A percentile compares a stretch with the other conserved stretches of the same genome.
These are phyloP conservation scores for Sanderia malayensis DNA, from an alignment of 30 jellyfish, hydroid and myxozoan genomes.

Conservation along the genomic window DNA sequence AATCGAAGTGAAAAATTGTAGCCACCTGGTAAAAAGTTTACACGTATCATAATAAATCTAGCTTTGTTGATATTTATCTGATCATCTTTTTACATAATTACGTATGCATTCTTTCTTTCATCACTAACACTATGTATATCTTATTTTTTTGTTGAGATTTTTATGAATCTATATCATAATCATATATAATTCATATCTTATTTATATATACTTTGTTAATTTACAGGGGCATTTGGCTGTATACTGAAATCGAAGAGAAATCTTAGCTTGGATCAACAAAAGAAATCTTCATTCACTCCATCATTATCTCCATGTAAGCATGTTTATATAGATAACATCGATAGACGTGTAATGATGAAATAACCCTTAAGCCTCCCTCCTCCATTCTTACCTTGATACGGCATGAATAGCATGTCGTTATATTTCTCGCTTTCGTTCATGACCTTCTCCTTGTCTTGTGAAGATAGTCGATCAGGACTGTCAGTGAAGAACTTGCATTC, in stretches of 20 bases:
- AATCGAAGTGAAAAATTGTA: constrained; percentile 75
- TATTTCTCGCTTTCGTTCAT: constrained; percentile 25
- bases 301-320: neutral
- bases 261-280: too few relatives aligned
- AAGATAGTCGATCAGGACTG: constrained; percentile 25
- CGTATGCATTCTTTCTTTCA: too few relatives aligned
- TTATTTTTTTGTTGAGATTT: too few relatives aligned
- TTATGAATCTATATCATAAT: too few relatives aligned
- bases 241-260: too few relatives aligned
- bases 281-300: neutral
- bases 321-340: neutral
- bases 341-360: neutral
- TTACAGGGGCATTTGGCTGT: too few relatives aligned
- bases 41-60: too few relatives aligned
- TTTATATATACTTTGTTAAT: too few relatives aligned
- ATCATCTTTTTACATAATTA: too few relatives aligned
- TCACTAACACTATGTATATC: too few relatives aligned
- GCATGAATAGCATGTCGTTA: constrained; percentile 76
- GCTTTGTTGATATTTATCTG: too few relatives aligned
- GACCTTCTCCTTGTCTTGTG: constrained; percentile 5
- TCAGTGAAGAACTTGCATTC: constrained; percentile 81
- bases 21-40: constrained; percentile 88
- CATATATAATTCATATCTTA: too few relatives aligned
- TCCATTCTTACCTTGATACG: constrained; percentile 63
- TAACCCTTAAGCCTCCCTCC: neutral